These are phyloP conservation scores for Leptodactylus fallax DNA, from an alignment of 2,797 vertebrate species.

Conservation along the genomic window DNA sequence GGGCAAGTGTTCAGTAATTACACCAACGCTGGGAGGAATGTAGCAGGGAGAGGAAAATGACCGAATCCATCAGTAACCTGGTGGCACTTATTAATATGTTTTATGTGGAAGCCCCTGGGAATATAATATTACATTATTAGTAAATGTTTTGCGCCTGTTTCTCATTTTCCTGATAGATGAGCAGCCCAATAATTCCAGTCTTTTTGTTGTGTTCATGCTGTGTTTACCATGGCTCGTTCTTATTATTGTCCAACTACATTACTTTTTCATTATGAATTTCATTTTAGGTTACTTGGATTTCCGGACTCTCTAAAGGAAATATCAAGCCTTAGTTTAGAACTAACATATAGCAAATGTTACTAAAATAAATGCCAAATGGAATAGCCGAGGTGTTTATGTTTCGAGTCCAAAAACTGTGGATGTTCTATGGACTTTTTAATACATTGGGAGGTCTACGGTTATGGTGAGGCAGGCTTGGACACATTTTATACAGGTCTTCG, in stretches of 20 bases:
- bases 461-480: neutral
- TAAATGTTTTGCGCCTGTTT: constrained; percentile 9
- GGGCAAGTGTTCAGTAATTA: constrained; percentile 27
- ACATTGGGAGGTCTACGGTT: neutral
- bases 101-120: neutral
- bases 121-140: constrained; percentile 31
- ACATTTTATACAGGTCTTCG: neutral
- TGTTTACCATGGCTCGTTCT: neutral
- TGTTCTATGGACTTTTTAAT: neutral
- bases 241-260: neutral
- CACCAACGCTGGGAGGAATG: neutral
- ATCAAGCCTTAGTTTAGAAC: neutral
- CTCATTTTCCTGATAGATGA: constrained; percentile 34
- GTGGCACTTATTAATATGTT: constrained; percentile 12
- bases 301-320: neutral
- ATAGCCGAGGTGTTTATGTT: neutral
- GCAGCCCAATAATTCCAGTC: neutral
- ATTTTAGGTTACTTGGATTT: neutral
- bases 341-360: neutral
- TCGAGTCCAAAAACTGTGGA: neutral
- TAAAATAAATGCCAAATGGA: constrained; percentile 10
- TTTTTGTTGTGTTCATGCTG: constrained; percentile 27
- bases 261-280: constrained; percentile 5
- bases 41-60: neutral
- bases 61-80: constrained; percentile 12